Evolutionary conservation across 2,888 invertebrate genomes (phyloP).

Genomic region (Drosophila antonietae): DNA sequence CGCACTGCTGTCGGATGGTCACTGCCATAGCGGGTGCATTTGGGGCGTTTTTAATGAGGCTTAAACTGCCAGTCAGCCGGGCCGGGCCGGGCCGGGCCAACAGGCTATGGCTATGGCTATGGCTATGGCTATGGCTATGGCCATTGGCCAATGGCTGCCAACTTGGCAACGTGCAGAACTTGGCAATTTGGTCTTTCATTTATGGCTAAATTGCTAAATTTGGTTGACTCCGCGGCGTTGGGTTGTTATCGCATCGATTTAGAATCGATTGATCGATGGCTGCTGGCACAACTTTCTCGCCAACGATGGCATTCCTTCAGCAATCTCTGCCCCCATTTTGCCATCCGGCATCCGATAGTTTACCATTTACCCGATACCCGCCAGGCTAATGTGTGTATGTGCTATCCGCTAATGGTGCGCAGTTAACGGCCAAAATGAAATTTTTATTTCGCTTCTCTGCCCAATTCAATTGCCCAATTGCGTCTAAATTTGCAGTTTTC

Average conservation of each 20-base stretch:
- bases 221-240: constrained; percentile 48
- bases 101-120: constrained; percentile 19
- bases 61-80: constrained; percentile 57
- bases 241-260: constrained; percentile 65
- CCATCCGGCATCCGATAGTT: constrained; percentile 1
- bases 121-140: background rate
- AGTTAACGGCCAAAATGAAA: constrained; percentile 30
- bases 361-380: constrained; percentile 16
- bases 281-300: constrained; percentile 56
- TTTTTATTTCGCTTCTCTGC: constrained; percentile 26
- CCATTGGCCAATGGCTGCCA: constrained; percentile 31
- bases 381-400: constrained; percentile 33
- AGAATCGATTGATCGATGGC: constrained; percentile 62
- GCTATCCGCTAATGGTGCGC: constrained; percentile 32
- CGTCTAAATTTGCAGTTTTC: constrained; percentile 8
- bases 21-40: constrained; percentile 60
- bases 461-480: constrained; percentile 48
- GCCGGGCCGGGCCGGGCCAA: constrained; percentile 11
- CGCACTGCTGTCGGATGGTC: constrained; percentile 11
- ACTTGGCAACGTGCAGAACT: constrained; percentile 13
- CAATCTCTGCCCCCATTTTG: constrained; percentile 22
- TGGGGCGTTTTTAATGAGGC: constrained; percentile 74
- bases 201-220: constrained; percentile 77
- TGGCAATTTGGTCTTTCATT: constrained; percentile 64
- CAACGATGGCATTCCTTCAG: constrained; percentile 41